Base-by-base conservation (phyloP, 1,140 invertebrate genomes). In the Melanaphis sacchari region DNA sequence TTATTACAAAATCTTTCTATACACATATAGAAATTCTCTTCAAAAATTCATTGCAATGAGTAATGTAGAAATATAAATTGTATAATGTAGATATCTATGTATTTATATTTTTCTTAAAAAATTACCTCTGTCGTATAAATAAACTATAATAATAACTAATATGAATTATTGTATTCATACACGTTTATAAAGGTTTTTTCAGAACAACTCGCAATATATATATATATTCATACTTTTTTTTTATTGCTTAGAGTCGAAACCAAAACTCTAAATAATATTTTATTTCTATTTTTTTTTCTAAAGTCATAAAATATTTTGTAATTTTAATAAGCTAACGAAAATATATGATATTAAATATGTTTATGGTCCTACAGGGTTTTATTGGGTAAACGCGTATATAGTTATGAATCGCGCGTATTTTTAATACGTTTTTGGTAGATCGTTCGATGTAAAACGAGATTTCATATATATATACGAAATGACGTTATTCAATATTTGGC, bases 291-390 rank as follows among this genome's bases (percentile, higher is more conserved):
- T 36, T n/a, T 36, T 49, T 76, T 36, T 40, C 8, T 41, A 26
- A 91, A 92, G n/a, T 36, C 85, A n/a, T 88, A 88, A 88, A 88
- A 88, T 46, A 46, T 88, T 88, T 88, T 88, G 31, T 88, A 24
- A 49, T 22, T 88, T 88, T 88, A 88, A 88, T 88, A 46, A 88
- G 43, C 43, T 22, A 36, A 49, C 43, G 18, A 22, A 85, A 8
- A 24, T n/a, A 88, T 40, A 66, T 66, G 59, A 66, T 66, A 66
- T 66, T 66, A 66, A 66, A 66, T 66, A 66, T 11, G 59, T 66
- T 66, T 66, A 66, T 31, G 59, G 46, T n/a, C 22, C 85, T 49
- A 6, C 15, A n/a, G 43, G 24, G 46, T 88, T 88, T 88, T 41
- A 88, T 88, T 21, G 43, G 43, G 18, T 88, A 88, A 49, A n/a